phyloP scores from a whole-genome alignment of 2,797 vertebrate genomes.

The Smutsia gigantea region DNA sequence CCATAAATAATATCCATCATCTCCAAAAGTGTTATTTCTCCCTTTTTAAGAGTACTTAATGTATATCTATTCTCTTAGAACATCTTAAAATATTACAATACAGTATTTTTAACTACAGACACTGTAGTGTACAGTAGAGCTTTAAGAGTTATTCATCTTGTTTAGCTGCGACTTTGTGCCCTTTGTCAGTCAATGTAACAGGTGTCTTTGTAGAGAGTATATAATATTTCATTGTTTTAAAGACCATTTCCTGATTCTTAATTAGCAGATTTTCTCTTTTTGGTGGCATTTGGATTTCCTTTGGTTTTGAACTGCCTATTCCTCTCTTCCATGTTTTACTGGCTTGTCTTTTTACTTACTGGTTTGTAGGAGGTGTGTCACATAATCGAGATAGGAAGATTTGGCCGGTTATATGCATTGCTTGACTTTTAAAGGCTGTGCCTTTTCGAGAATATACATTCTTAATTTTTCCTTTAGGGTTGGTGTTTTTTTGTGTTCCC shows the following conservation, averaged over 20 bases:
- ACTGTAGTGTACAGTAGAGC: neutral
- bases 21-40: neutral
- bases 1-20: neutral
- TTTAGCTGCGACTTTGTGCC: neutral
- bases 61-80: neutral
- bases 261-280: neutral
- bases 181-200: neutral
- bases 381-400: neutral
- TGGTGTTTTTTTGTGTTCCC: neutral
- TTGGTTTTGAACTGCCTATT: neutral
- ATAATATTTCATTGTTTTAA: neutral
- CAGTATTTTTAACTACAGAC: neutral
- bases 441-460: neutral
- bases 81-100: no score
- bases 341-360: neutral
- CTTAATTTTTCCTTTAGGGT: neutral
- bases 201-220: neutral
- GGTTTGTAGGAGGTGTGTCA: neutral
- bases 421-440: neutral
- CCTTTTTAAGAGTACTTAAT: neutral
- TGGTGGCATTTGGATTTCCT: neutral
- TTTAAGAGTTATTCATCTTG: neutral
- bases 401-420: neutral
- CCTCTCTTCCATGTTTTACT: neutral
- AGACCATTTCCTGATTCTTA: neutral